Base-by-base conservation (phyloP, 1,140 invertebrate genomes). In the Holcopasites calliopsidis region DNA sequence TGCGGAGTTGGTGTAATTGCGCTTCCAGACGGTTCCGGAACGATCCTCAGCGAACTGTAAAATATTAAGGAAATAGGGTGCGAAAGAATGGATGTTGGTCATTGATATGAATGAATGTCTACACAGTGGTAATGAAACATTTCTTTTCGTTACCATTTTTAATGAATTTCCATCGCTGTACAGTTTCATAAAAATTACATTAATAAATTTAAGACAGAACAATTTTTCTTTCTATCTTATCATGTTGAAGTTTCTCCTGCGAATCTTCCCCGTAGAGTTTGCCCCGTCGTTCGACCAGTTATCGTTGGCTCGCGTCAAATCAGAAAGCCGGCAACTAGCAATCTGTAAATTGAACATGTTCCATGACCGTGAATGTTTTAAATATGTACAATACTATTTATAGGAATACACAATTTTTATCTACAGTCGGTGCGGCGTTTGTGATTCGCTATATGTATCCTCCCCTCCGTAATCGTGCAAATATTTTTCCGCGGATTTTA, bases 401-500 rank as follows among this genome's bases (percentile, higher is more conserved):
- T 71, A 71, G 16, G 42, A 38, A 38, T 60, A 71, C 60, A 71
- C 55, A 71, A 60, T 71, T 71, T 60, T 71, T 71, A 58, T 49
- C 16, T 0, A 35, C 0, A 23, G 3, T 7, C 26, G 38, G 18
- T 11, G 16, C 33, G n/a, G 13, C 28, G 10, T 10, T 18, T 33
- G 10, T 5, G 23, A 31, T 5, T 2, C 28, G 8, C 3, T 11
- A 0, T 16, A 8, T 42, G 11, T 16, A 8, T 60, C 5, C 10
- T 33, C 47, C 16, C 16, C 0, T 1, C 16, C 5, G 18, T 50
- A 50, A 65, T 52, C 10, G 49, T 40, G 13, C 49, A 52, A 66
- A 66, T 52, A 40, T 52, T 52, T 66, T 66, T 28, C 62, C 0
- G 28, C 13, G 13, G 8, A 57, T 35, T 26, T 47, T 58, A 70